Evolutionary conservation across 2,888 invertebrate genomes (phyloP), one percentile per base, ranked within the genome.

Genomic region (Ferrisia virgata): DNA sequence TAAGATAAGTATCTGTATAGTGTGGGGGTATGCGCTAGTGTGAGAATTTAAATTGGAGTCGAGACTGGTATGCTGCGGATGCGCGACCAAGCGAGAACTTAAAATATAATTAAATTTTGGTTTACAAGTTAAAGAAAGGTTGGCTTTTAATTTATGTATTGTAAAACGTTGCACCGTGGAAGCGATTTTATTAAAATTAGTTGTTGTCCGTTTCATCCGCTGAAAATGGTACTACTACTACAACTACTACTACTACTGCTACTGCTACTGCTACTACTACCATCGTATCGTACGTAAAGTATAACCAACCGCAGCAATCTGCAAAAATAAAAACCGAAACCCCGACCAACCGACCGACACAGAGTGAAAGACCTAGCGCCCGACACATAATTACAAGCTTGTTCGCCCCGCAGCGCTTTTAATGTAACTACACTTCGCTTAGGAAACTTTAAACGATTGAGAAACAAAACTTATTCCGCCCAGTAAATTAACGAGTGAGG

Each of bases 171-270:
- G 72, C 72, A 76, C 72, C 33, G 72, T 76, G 72, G 33, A 76
- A 76, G 33, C 72, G 72, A 76, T 76, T 76, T 76, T 76, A 76
- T 76, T 76, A 76, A 76, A 76, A 76, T 76, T 76, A 76, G 72
- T 76, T 76, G 72, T 76, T 69, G 69, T 69, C 69, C 69, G 69
- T 69, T 69, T 15, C 69, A 31, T 15, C 28, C 28, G n/a, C 43
- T 43, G 40, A 6, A 40, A 40, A 40, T 40, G 40, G 40, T 40
- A 53, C 53, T n/a, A 6, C n/a, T n/a, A n/a, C n/a, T n/a, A n/a
- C n/a, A n/a, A n/a, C n/a, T n/a, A n/a, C n/a, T n/a, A n/a, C n/a
- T n/a, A n/a, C n/a, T n/a, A n/a, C n/a, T n/a, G n/a, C n/a, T n/a
- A n/a, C n/a, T n/a, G n/a, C n/a, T n/a, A n/a, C n/a, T n/a, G n/a